A percentile compares a stretch with the other conserved stretches of the same genome.
Conservation (phyloP, 2,113 vertebrate genomes). For the Corapipo altera region DNA sequence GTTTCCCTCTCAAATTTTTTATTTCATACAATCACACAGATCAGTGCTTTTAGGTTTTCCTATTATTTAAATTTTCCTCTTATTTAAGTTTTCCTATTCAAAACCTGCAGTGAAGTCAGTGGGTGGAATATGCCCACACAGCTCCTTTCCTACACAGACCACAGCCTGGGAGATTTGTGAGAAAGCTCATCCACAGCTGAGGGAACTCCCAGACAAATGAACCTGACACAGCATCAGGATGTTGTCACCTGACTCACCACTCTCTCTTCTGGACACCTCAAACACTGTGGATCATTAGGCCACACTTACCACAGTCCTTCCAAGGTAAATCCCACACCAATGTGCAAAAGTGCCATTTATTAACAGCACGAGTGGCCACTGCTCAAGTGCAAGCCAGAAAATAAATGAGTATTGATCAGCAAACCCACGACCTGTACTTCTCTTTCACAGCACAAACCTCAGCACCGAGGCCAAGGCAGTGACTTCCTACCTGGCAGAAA, state of each 20-base stretch:
- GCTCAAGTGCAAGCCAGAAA: background rate
- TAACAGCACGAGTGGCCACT: background rate
- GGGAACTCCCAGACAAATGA: background rate
- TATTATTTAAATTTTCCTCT: too few relatives aligned
- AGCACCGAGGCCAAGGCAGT: background rate
- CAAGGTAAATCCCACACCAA: background rate
- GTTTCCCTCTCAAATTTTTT: background rate
- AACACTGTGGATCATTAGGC: background rate
- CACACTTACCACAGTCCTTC: fast-evolving
- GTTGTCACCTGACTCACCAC: background rate
- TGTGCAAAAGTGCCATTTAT: background rate
- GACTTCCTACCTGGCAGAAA: background rate
- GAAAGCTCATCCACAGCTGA: background rate
- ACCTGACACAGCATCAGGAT: background rate
- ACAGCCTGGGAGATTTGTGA: background rate
- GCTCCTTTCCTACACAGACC: background rate
- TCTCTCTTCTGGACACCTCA: background rate
- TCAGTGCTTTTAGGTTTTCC: background rate
- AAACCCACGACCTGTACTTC: background rate
- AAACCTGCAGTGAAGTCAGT: background rate
- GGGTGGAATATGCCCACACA: background rate
- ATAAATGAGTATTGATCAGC: background rate
- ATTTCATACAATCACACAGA: background rate
- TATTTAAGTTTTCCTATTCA: background rate
- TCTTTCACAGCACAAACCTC: background rate